Evolutionary conservation across 2,113 vertebrate species (phyloP), one percentile per base, ranked within the genome.

Genomic region (Pelmatolapia mariae): DNA sequence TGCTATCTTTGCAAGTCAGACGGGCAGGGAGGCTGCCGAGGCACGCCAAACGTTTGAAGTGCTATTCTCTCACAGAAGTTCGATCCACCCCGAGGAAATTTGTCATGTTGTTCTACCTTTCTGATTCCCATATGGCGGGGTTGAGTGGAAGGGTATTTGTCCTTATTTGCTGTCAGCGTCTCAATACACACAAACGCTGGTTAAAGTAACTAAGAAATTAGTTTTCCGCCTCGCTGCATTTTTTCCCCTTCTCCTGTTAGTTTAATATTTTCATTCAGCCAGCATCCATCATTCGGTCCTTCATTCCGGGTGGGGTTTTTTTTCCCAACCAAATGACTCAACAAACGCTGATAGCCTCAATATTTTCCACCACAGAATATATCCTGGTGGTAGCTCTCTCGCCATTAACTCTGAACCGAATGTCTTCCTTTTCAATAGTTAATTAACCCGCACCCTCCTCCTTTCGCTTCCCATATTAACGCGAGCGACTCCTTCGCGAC

Each of bases 21-120:
- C 80, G 81, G 81, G 66, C 81, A 84, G 89, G 47, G 57, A 86
- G 47, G 82, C 86, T 85, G 87, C 84, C 43, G 52, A 91, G 84
- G 80, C 82, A 40, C 78, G 16, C 33, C 18, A 10, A 78, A 80
- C 63, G 87, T 92, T 92, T 94, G 88, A 94, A 93, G 90, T 89
- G 63, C 71, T 87, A 43, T 84, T 91, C 89, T 85, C 87, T 57
- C 56, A 84, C 71, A 56, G 83, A 93, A 86, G 91, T 94, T 93
- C 83, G 85, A 93, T 94, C 89, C 80, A 16, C 90, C 89, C 63
- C 1, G 68, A 86, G 86, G 90, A 93, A 92, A 93, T 93, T 90
- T 94, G 94, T 95, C 93, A 92, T 85, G 85, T 83, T 82, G 92
- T 93, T 94, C 87, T 89, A 92, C 89, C 89, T 93, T 89, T 94